Base-by-base conservation (phyloP, 2,113 vertebrate genomes). In the Otolemur garnettii region DNA sequence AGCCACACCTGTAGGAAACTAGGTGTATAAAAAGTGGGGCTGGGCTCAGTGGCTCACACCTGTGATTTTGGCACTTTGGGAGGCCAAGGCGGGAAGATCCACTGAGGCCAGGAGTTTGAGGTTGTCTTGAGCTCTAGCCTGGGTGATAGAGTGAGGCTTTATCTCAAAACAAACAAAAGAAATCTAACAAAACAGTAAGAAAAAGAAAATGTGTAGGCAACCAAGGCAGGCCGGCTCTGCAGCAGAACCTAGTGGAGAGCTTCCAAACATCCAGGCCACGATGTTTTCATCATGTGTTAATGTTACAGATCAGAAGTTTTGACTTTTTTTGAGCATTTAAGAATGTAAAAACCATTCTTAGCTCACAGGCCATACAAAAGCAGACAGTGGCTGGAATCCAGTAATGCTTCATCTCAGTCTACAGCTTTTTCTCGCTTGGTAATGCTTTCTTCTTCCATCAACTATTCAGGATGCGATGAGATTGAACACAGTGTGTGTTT, bases 231-330 rank as follows among this genome's bases (percentile, higher is more conserved):
- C 72, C 11, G 10, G 22, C 5, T 50, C 33, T 21, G 33, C 13
- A 28, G 55, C 0, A 7, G 83, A 11, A n/a, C 11, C 18, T 13
- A 3, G 2, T 1, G n/a, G 21, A 21, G 18, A 10, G 13, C 35
- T 11, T 30, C 21, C 2, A 12, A 22, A 12, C n/a, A 3, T 50
- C 50, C 11, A 7, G 13, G 24, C 50, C 21, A 17, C 15, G 11
- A 7, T 33, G 0, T 4, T 4, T 17, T 8, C 14, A 60, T 53
- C 57, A 8, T 2, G 14, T 62, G 7, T 33, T 11, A 19, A 10
- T 0, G 81, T 19, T 3, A 10, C 2, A 11, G 22, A 4, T 6
- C 87, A 50, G 87, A 22, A 50, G 50, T 18, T 74, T 22, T 42
- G 26, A 9, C 55, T 50, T 72, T 50, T 35, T 35, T 24, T 0